A percentile compares a stretch with the other conserved stretches of the same genome.
Evolutionary conservation across 1,140 invertebrate species (phyloP).

Genomic region (Melanaphis sacchari): DNA sequence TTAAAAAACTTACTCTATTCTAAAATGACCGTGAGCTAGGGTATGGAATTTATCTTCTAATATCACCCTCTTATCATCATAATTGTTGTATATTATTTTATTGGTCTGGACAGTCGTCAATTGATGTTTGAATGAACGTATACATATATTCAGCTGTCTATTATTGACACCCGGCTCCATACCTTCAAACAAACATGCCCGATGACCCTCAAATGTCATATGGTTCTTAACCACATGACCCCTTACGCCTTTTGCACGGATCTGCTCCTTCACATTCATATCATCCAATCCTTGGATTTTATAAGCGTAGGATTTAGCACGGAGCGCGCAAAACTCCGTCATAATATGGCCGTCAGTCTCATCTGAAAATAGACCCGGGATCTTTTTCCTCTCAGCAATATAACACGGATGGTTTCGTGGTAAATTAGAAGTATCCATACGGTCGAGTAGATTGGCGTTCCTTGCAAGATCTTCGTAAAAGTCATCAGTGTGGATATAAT

Average conservation of each 20-base stretch:
- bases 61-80: too few species aligned
- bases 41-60: too few species aligned
- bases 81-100: not conserved
- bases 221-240: not conserved
- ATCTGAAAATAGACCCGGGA: too few species aligned
- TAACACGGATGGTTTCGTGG: not conserved
- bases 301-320: too few species aligned
- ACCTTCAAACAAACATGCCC: too few species aligned
- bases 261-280: not conserved
- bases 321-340: too few species aligned
- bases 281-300: too few species aligned
- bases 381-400: too few species aligned
- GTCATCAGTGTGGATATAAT: not conserved
- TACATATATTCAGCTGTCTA: not conserved
- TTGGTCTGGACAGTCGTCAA: not conserved
- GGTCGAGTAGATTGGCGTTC: not conserved
- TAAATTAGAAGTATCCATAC: not conserved
- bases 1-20: too few species aligned
- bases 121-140: not conserved
- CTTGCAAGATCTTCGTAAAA: not conserved
- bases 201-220: not conserved
- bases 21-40: too few species aligned
- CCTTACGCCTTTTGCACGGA: not conserved
- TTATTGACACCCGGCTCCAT: too few species aligned
- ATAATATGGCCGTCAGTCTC: too few species aligned